A percentile compares a stretch with the other conserved stretches of the same genome.
Evolutionary conservation across 2,888 invertebrate species (phyloP).

Genomic region (Schizotus pectinicornis): DNA sequence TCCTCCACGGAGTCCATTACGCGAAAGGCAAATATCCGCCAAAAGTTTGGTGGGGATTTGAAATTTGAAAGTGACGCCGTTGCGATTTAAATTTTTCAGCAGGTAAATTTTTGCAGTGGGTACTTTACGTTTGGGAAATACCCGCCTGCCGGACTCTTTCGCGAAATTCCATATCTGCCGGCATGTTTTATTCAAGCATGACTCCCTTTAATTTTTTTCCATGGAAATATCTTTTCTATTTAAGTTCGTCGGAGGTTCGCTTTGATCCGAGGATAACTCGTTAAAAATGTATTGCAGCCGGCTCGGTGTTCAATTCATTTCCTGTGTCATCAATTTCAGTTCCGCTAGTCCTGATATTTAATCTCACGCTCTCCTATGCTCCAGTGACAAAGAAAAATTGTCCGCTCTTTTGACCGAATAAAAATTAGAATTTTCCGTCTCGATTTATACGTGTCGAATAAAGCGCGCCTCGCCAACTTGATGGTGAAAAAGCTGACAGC

Average conservation of each 20-base stretch:
- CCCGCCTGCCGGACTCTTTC: neutral
- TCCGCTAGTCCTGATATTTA: constrained; percentile 26
- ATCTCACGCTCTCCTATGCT: constrained; percentile 20
- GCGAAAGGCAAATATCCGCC: neutral
- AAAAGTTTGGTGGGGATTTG: neutral
- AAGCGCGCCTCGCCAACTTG: neutral
- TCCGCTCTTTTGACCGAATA: constrained; percentile 23
- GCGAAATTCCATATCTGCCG: too few species aligned
- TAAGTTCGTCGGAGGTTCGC: constrained; percentile 1
- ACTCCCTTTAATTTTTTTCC: neutral
- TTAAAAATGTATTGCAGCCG: constrained; percentile 26
- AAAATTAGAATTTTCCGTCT: constrained; percentile 26
- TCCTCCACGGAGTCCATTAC: neutral
- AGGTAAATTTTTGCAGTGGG: neutral
- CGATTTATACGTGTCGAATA: constrained; percentile 16
- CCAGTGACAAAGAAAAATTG: constrained; percentile 30
- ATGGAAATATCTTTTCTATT: constrained; percentile 2
- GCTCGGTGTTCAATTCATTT: constrained; percentile 25
- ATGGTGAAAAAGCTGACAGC: neutral
- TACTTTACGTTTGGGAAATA: neutral
- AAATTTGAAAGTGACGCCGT: neutral
- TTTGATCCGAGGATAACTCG: constrained; percentile 15
- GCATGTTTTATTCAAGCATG: neutral
- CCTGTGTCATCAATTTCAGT: constrained; percentile 29
- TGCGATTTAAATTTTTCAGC: constrained; percentile 6